phyloP scores from a whole-genome alignment of 2,113 vertebrate genomes.

The Pomatorhinus ruficollis region DNA sequence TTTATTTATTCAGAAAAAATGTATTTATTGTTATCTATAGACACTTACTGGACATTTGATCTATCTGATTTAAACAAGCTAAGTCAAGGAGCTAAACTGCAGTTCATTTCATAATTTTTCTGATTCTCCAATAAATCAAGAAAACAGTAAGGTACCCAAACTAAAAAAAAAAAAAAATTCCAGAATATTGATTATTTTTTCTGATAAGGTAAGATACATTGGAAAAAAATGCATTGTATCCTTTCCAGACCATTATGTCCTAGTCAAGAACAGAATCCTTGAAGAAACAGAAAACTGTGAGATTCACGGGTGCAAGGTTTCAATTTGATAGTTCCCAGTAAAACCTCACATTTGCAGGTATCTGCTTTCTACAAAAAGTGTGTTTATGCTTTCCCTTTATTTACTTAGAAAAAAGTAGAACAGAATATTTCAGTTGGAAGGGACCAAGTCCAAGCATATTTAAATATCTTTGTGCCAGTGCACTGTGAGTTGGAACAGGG shows the following conservation, averaged over 20 bases:
- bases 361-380: neutral
- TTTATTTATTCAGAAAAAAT: conserved; percentile 30
- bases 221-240: neutral
- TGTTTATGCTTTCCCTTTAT: neutral
- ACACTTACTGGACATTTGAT: neutral
- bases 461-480: neutral
- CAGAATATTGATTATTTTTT: neutral
- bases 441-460: neutral
- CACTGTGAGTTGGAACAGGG: neutral
- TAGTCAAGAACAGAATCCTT: neutral
- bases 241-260: neutral
- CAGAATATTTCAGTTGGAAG: neutral
- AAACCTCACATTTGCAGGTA: neutral
- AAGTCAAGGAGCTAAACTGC: neutral
- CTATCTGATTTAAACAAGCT: neutral
- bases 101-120: neutral
- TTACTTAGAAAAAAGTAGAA: neutral
- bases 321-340: neutral
- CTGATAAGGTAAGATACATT: neutral
- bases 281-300: neutral
- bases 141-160: neutral
- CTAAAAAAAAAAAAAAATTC: neutral
- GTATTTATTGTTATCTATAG: neutral
- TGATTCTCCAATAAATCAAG: neutral
- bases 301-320: neutral